Percentiles rank a stretch among this genome's conserved stretches.
phyloP scores from a whole-genome alignment of 2,797 vertebrate species.

The Sus cebifrons region DNA sequence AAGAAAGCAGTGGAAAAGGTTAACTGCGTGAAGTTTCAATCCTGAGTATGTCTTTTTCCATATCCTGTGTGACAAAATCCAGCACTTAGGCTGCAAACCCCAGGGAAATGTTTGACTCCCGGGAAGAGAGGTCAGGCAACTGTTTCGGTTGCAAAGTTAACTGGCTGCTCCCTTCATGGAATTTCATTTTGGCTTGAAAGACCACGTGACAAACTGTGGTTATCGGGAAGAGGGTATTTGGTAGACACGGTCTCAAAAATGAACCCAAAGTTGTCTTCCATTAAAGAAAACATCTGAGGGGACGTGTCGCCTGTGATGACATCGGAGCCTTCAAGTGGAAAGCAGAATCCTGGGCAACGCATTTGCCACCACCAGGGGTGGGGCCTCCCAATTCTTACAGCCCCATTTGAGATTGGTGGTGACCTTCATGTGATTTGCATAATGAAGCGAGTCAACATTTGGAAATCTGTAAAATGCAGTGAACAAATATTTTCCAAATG shows the following conservation, averaged over 20 bases:
- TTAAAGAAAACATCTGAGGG: background rate
- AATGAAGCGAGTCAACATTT: background rate
- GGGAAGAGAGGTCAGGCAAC: background rate
- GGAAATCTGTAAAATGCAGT: background rate
- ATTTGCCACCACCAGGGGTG: background rate
- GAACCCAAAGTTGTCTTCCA: background rate
- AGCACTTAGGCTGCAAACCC: background rate
- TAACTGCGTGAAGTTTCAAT: background rate
- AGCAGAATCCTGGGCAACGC: background rate
- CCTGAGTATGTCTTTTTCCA: background rate
- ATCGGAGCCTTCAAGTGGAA: background rate
- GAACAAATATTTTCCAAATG: background rate
- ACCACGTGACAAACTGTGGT: background rate
- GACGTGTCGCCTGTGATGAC: background rate
- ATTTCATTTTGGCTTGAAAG: background rate
- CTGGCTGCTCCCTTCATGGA: no score
- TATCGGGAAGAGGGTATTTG: background rate
- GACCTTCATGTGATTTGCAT: background rate
- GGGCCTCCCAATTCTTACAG: no score
- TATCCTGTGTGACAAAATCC: background rate
- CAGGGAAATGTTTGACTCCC: background rate
- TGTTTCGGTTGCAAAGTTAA: background rate
- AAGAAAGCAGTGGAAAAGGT: background rate
- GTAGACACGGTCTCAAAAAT: background rate
- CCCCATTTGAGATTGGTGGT: background rate